Base-by-base conservation (phyloP, 1,140 invertebrate species). In the Ephestia elutella region DNA sequence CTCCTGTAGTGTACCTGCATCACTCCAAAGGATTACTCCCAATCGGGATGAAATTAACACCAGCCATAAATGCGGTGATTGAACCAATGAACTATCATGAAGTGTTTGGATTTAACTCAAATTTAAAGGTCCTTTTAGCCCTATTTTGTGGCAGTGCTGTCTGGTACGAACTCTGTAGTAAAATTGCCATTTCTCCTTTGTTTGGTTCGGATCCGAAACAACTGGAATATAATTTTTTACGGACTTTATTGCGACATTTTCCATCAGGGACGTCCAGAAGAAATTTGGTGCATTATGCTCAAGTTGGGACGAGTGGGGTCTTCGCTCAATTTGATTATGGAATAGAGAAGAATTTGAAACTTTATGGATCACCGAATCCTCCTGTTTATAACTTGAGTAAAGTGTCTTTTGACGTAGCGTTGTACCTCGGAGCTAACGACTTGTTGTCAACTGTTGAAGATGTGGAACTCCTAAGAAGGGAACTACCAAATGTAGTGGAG, bases 281-380 rank as follows among this genome's bases (percentile, higher is more conserved):
- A 78, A 94, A 93, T 56, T 68, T 94, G 0, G 57, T 92, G 17
- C 92, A 94, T 73, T 93, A 90, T 61, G 90, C 89, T 0, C 94
- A 93, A 70, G 91, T 89, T 59, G 87, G 84, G 0, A 90, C 90
- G 80, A 89, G 86, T 76, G 86, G 65, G 19, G 49, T 38, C 0
- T 82, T 82, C 32, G 48, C 63, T 0, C 20, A 64, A 49, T 91
- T 76, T 57, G 90, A 93, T 65, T 90, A 90, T 65, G 91, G 91
- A 10, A 56, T 30, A 7, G 57, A 65, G 0, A 66, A 60, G 30
- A 93, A 93, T 73, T 50, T 84, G 5, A 62, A 70, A 21, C 71
- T 80, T 30, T 92, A 93, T 61, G 80, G 82, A 10, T 70, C 87
- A 57, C 32, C 66, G 0, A 63, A 49, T 7, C 92, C 92, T 15